A percentile compares a stretch with the other conserved stretches of the same genome.
These are phyloP conservation scores for Callorhinus ursinus DNA, from an alignment of 2,113 vertebrate species.

Conservation along the genomic window DNA sequence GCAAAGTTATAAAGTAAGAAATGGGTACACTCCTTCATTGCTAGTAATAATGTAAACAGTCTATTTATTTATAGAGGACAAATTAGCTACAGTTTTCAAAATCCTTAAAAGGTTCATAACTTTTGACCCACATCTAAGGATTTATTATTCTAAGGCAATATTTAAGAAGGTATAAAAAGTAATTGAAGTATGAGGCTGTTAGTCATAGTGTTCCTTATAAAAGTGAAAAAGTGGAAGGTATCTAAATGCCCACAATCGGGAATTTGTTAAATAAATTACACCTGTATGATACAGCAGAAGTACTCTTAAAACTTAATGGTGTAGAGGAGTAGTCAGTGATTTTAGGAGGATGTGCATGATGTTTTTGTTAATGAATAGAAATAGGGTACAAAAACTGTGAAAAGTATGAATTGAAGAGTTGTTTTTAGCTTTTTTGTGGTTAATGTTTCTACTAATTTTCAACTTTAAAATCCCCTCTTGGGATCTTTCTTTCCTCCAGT, in stretches of 20 bases:
- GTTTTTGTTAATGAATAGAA: conserved; percentile 22
- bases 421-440: not conserved
- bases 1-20: conserved; percentile 35
- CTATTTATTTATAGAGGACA: not conserved
- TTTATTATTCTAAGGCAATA: conserved; percentile 29
- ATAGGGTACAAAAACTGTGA: not conserved
- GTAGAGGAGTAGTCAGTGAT: not conserved
- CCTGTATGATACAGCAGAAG: not conserved
- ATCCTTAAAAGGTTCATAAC: conserved; percentile 41
- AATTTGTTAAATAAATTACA: conserved; percentile 37
- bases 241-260: not conserved
- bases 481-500: not conserved
- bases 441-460: not conserved
- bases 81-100: conserved; percentile 43
- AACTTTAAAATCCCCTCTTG: not conserved
- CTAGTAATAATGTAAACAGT: not conserved
- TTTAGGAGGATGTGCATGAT: conserved; percentile 10
- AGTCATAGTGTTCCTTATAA: conserved; percentile 18
- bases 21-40: not conserved
- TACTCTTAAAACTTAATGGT: not conserved
- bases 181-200: not conserved
- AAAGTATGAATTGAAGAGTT: not conserved
- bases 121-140: conserved; percentile 35
- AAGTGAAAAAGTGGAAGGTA: not conserved
- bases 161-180: not conserved